Percentiles rank a stretch among this genome's conserved stretches.
Evolutionary conservation across 2,888 invertebrate species (phyloP).

Genomic region (Synergus laeviventris): DNA sequence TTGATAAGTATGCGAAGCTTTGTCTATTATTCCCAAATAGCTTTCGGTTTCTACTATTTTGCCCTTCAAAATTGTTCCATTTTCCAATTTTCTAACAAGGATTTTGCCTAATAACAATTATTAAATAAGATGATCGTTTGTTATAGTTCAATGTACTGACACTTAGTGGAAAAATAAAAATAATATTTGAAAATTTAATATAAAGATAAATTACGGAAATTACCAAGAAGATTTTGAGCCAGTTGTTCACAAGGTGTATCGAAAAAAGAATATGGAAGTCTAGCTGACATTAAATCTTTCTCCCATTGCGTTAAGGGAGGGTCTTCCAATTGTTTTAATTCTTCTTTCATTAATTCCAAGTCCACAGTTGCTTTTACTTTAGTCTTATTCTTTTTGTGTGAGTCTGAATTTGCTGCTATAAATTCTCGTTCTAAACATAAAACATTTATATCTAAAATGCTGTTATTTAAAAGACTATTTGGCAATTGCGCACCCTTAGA

Average conservation of each 20-base stretch:
- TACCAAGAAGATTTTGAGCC: constrained; percentile 78
- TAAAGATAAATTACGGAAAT: neutral
- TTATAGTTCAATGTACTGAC: no score
- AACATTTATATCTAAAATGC: neutral
- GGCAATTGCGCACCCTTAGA: no score
- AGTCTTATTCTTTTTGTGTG: neutral
- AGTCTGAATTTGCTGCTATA: constrained; percentile 6
- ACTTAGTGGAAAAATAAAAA: no score
- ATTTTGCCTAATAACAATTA: constrained; percentile 77
- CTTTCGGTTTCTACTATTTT: constrained; percentile 86
- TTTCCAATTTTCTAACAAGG: constrained; percentile 78
- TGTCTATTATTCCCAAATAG: constrained; percentile 82
- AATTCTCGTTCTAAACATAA: constrained; percentile 15
- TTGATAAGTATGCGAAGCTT: constrained; percentile 81
- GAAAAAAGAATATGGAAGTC: constrained; percentile 73
- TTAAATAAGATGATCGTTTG: neutral
- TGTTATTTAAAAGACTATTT: no score
- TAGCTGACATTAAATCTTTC: constrained; percentile 60
- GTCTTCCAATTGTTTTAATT: constrained; percentile 70
- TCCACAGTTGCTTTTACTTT: constrained; percentile 6
- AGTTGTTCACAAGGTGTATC: constrained; percentile 76
- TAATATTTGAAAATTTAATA: no score
- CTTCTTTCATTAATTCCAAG: constrained; percentile 57
- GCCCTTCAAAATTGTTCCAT: constrained; percentile 79
- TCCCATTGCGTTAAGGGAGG: constrained; percentile 68